Evolutionary conservation across 2,113 vertebrate genomes (phyloP), one percentile per base, ranked within the genome.

Genomic region (Macquaria australasica): DNA sequence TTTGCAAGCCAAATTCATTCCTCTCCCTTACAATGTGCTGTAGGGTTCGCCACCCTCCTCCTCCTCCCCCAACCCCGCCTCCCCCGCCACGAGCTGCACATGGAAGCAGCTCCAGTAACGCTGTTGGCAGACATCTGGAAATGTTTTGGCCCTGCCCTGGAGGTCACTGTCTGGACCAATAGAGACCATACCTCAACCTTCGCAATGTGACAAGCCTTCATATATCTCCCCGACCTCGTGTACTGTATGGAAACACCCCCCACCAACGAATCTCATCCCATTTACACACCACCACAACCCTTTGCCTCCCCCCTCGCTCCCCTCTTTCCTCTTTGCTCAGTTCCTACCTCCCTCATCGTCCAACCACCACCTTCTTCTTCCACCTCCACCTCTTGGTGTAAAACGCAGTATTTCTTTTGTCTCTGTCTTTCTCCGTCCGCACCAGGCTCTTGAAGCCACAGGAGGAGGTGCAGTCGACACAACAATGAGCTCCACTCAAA

Each of bases 81-180:
- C 6, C 63, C 9, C 39, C 8, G 2, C 43, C 79, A 28, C 53
- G 31, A 81, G 50, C 71, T 58, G 53, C 87, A 84, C 60, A 81
- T 82, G 74, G 68, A 84, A 73, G 82, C 83, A 48, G 87, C 83
- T 85, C 73, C 69, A 79, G 89, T 88, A 92, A 89, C 59, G 66
- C 79, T 78, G 87, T 51, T 92, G 92, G 92, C 92, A 92, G 89
- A 92, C 94, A 95, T 95, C 94, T 95, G 94, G 94, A 94, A 93
- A 78, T 90, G 90, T 68, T 95, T 93, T 87, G 85, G 87, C 72
- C 74, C 87, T 31, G 77, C 28, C 73, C 89, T 91, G 88, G 91
- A 93, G 92, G 92, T 93, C 92, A 92, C 80, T 93, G 93, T 94
- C 91, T 93, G 86, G 79, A 89, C 91, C 94, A 93, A 93, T 95